phyloP scores from a whole-genome alignment of 2,113 vertebrate species.

The Nothobranchius kuhntae region DNA sequence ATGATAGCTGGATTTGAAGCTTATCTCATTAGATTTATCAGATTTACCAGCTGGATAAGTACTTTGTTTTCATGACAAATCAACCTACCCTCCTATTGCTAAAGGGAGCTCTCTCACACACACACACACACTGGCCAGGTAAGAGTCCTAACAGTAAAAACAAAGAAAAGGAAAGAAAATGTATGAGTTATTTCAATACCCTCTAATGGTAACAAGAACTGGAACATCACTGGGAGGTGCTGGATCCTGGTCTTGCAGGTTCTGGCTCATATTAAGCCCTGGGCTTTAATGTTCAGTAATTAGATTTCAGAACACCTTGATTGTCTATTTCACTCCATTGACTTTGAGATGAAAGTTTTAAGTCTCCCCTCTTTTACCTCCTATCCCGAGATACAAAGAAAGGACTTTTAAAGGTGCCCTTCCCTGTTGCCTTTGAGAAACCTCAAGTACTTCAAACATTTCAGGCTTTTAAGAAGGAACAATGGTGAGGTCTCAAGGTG shows the following conservation, averaged over 20 bases:
- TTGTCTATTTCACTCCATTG: slow-evolving; percentile 69
- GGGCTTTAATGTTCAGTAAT: slow-evolving; percentile 64
- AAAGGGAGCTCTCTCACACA: too few relatives aligned
- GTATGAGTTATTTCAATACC: slow-evolving; percentile 3
- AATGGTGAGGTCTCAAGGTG: slow-evolving; percentile 51
- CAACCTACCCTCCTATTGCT: background rate
- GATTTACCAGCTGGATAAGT: slow-evolving; percentile 8
- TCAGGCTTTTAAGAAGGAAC: slow-evolving; percentile 58
- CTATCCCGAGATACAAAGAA: slow-evolving; percentile 48
- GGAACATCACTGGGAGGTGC: slow-evolving; percentile 6
- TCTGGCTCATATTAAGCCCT: slow-evolving; percentile 49
- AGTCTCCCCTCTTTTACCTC: slow-evolving; percentile 43
- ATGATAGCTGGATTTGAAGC: slow-evolving; percentile 21
- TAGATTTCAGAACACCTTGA: slow-evolving; percentile 69
- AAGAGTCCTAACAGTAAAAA: background rate
- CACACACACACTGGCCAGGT: too few relatives aligned
- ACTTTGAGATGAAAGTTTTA: slow-evolving; percentile 59
- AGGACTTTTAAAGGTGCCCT: slow-evolving; percentile 65
- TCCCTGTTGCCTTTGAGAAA: slow-evolving; percentile 67
- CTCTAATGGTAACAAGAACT: slow-evolving; percentile 13
- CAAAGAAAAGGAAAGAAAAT: background rate
- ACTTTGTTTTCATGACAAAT: slow-evolving; percentile 10
- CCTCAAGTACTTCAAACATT: slow-evolving; percentile 67
- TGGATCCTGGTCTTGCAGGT: slow-evolving; percentile 45
- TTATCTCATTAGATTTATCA: slow-evolving; percentile 21